Conservation (phyloP, 2,113 vertebrate genomes). For the Lutjanus erythropterus region DNA sequence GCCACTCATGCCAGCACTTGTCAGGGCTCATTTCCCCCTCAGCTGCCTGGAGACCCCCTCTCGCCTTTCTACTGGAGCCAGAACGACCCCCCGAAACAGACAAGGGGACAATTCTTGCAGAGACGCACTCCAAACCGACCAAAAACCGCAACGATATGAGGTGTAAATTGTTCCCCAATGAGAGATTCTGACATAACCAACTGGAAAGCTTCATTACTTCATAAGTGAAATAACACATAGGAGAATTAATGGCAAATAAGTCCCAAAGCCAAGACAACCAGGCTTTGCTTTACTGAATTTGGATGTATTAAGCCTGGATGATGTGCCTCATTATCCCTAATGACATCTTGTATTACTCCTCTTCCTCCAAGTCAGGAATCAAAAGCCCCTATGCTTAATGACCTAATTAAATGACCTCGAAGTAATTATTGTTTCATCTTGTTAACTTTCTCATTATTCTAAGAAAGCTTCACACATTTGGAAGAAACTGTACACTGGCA, state of each 20-base stretch:
- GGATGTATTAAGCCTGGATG: conserved; percentile 22
- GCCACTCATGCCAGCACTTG: conserved; percentile 68
- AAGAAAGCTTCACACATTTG: background rate
- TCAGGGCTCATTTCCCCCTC: conserved; percentile 81
- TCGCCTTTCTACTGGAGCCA: conserved; percentile 76
- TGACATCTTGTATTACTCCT: conserved; percentile 40
- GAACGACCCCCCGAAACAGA: conserved; percentile 62
- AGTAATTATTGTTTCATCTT: conserved; percentile 26
- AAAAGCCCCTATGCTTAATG: conserved; percentile 27
- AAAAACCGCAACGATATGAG: conserved; percentile 55
- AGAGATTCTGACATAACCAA: conserved; percentile 37
- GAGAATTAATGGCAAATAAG: conserved; percentile 25
- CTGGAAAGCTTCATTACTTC: conserved; percentile 36
- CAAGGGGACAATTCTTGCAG: conserved; percentile 76
- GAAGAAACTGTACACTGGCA: conserved; percentile 10
- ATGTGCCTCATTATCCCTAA: conserved; percentile 48
- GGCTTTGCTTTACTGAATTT: conserved; percentile 16
- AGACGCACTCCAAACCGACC: conserved; percentile 35
- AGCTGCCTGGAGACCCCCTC: conserved; percentile 74
- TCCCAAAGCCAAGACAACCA: conserved; percentile 32
- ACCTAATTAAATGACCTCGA: conserved; percentile 30
- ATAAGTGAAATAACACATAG: conserved; percentile 36
- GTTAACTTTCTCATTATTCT: conserved; percentile 21
- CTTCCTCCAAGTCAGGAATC: conserved; percentile 17
- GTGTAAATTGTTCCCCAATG: conserved; percentile 62